phyloP scores from a whole-genome alignment of 2,113 vertebrate genomes.

The Lophochroa leadbeateri region DNA sequence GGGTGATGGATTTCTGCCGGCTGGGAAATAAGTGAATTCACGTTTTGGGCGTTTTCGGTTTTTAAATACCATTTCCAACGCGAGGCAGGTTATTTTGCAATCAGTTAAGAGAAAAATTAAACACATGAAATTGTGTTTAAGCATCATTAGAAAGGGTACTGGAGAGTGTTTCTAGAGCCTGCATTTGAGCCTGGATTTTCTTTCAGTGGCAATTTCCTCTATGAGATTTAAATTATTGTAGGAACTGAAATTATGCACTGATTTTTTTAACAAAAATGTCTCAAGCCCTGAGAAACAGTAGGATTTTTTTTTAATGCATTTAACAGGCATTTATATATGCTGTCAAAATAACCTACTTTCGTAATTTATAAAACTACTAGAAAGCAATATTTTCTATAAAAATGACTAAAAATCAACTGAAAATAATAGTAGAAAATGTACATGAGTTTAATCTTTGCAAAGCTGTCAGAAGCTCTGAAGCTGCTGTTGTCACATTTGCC shows the following conservation, averaged over 20 bases:
- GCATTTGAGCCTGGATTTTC: not conserved
- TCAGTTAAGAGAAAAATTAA: not conserved
- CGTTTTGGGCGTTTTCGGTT: not conserved
- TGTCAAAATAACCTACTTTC: not conserved
- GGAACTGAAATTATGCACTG: not conserved
- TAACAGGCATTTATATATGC: not conserved
- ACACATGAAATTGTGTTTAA: not conserved
- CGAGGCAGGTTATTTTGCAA: too few species aligned
- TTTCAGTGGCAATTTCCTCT: not conserved
- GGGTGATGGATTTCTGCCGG: fast-evolving
- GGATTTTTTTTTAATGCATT: not conserved
- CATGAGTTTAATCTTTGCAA: not conserved
- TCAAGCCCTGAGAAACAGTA: not conserved
- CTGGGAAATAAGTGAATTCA: fast-evolving
- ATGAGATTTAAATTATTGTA: not conserved
- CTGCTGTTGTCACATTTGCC: not conserved
- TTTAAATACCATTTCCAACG: not conserved
- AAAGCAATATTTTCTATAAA: not conserved
- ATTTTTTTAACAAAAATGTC: not conserved
- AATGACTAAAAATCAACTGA: not conserved
- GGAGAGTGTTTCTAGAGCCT: not conserved
- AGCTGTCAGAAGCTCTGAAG: not conserved
- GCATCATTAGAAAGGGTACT: too few species aligned
- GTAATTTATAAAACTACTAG: not conserved
- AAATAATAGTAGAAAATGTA: not conserved